Percentiles rank a stretch among this genome's conserved stretches.
Conservation (phyloP, 2,797 vertebrate genomes). For the Orestias chungarensis region DNA sequence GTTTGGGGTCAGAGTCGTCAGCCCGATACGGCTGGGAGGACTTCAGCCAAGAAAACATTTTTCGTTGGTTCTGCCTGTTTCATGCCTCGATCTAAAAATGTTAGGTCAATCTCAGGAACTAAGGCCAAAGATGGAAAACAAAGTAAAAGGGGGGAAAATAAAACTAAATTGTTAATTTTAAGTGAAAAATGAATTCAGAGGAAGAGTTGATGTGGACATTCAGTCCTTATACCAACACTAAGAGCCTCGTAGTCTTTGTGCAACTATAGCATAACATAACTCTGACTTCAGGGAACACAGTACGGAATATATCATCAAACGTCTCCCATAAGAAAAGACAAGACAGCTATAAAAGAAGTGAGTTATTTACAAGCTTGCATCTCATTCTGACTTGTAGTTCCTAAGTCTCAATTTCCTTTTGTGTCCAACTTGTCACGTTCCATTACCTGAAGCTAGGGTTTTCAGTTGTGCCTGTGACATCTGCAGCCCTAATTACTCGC, state of each 20-base stretch:
- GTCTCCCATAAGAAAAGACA: conserved; percentile 14
- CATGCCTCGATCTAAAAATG: too few species aligned
- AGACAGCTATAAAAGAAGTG: conserved; percentile 1
- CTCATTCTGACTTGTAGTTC: conserved; percentile 33
- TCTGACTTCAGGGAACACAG: conserved; percentile 23
- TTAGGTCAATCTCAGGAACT: too few species aligned
- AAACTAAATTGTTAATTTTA: too few species aligned
- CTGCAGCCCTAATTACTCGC: conserved; percentile 67
- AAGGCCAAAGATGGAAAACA: too few species aligned
- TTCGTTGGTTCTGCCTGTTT: too few species aligned
- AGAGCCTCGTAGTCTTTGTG: conserved; percentile 9
- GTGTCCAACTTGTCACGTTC: conserved; percentile 54
- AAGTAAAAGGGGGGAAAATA: too few species aligned
- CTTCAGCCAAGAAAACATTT: too few species aligned
- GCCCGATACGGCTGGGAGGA: too few species aligned
- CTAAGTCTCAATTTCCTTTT: conserved; percentile 39
- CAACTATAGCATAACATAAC: conserved; percentile 25
- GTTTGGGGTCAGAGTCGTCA: too few species aligned
- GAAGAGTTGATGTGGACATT: not conserved
- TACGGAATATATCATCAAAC: conserved; percentile 25
- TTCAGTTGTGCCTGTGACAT: conserved; percentile 40
- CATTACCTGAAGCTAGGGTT: conserved; percentile 59
- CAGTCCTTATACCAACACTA: not conserved
- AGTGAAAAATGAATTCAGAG: not conserved
- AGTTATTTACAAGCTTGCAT: conserved; percentile 21